Evolutionary conservation across 2,888 invertebrate species (phyloP).

Genomic region (Gibbula magus): DNA sequence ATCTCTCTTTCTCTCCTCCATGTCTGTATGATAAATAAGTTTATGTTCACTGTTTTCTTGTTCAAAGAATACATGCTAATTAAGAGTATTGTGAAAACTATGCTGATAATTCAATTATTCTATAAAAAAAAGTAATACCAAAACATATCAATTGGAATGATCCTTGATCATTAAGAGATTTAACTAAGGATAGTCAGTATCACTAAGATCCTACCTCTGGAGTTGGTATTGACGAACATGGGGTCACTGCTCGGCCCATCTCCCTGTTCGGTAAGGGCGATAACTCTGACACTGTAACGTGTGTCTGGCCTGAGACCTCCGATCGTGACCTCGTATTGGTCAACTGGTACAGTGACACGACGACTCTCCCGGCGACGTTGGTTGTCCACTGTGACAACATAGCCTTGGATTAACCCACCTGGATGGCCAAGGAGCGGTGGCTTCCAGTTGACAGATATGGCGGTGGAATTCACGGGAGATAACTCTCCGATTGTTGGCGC

Average conservation of each 20-base stretch:
- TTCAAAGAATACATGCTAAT: too few species aligned
- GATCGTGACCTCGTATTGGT: neutral
- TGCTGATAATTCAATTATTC: too few species aligned
- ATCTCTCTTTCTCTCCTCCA: too few species aligned
- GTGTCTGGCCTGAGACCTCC: constrained; percentile 1
- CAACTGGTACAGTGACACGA: neutral
- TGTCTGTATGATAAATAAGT: too few species aligned
- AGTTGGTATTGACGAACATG: neutral
- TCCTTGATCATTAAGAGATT: too few species aligned
- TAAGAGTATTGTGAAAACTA: too few species aligned
- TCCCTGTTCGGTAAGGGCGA: neutral
- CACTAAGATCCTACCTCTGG: neutral
- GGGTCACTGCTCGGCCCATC: constrained; percentile 20
- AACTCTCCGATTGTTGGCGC: neutral
- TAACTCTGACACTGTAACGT: constrained; percentile 6
- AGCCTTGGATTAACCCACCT: neutral
- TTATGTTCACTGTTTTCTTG: too few species aligned
- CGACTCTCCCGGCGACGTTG: neutral
- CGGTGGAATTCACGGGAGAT: constrained; percentile 18
- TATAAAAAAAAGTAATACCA: too few species aligned
- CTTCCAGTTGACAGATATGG: neutral
- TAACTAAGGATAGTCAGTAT: neutral
- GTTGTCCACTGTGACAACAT: constrained; percentile 6
- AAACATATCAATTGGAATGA: too few species aligned
- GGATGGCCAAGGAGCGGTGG: neutral